Evolutionary conservation across 2,113 vertebrate species (phyloP), one percentile per base, ranked within the genome.

Genomic region (Ibidorhyncha struthersii): DNA sequence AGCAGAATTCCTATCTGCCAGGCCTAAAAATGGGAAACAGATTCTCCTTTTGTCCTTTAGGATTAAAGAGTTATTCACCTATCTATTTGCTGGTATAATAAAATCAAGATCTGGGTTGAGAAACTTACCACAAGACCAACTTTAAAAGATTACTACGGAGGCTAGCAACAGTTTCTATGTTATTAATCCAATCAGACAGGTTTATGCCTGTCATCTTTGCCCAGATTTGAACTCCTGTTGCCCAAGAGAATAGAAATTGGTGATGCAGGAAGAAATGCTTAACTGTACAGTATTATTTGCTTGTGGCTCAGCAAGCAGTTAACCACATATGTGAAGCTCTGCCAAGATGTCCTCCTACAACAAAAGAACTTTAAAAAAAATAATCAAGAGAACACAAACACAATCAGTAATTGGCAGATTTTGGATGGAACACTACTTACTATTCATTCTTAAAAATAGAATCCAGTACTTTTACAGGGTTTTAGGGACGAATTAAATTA

Each of bases 221-320:
- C 77, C 90, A 97, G 90, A 97, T 50, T 66, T 96, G 96, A 97
- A 96, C 80, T 87, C 63, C 85, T 52, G 63, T 79, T 96, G 93
- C 89, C 95, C 96, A 97, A 96, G 76, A 92, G 89, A 97, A 79
- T 3, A 91, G 82, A 82, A 97, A 93, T 86, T 89, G 92, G 93
- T 96, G 92, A 91, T 94, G 72, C 86, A 90, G 92, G 94, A 97
- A 93, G 73, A 96, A 94, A 97, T 93, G 86, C 87, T 97, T 65
- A 94, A 95, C 92, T 88, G 78, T 93, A 96, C 82, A 82, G 86
- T 55, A 80, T 79, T 96, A 86, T 97, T 72, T 79, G 62, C 89
- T 92, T 82, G 91, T 89, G 81, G 94, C 93, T 97, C 87, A 94
- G 74, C 86, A 97, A 96, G 85, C 71, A 97, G 90, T 89, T 96